Conservation (phyloP, 2,888 invertebrate species). For the Hirtodrosophila trivittata region DNA sequence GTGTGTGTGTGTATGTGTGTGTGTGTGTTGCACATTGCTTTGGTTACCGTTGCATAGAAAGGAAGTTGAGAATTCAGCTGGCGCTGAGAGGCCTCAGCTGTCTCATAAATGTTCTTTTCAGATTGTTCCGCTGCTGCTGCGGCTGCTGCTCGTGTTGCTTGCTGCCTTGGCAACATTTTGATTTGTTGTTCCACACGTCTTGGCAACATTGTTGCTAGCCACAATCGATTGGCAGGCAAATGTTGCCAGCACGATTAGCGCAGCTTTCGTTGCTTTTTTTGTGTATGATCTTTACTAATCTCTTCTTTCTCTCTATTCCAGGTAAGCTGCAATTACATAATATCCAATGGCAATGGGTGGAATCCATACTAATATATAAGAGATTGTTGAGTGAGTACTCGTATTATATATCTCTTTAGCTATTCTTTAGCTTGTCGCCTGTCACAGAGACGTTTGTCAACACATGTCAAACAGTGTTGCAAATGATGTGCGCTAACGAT, state of each 20-base stretch:
- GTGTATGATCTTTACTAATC: conserved; percentile 12
- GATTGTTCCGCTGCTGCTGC: conserved; percentile 38
- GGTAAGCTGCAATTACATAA: conserved; percentile 54
- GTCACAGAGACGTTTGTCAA: conserved; percentile 72
- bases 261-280: conserved; percentile 6
- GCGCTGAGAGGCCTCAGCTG: conserved; percentile 58
- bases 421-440: conserved; percentile 56
- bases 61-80: conserved; percentile 64
- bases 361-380: conserved; percentile 55
- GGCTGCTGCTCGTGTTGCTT: conserved; percentile 40
- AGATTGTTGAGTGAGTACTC: conserved; percentile 62
- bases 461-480: conserved; percentile 50
- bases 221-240: conserved; percentile 40
- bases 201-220: conserved; percentile 69
- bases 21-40: conserved; percentile 24
- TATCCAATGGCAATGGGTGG: conserved; percentile 12
- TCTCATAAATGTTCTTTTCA: conserved; percentile 70
- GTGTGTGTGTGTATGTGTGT: conserved; percentile 17
- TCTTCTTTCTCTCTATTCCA: conserved; percentile 23
- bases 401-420: conserved; percentile 19
- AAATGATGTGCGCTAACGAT: conserved; percentile 54
- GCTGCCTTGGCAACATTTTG: conserved; percentile 67
- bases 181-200: conserved; percentile 67
- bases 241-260: conserved; percentile 55
- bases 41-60: conserved; percentile 50